Conservation (phyloP, 2,888 invertebrate species). For the Conus canariensis region DNA sequence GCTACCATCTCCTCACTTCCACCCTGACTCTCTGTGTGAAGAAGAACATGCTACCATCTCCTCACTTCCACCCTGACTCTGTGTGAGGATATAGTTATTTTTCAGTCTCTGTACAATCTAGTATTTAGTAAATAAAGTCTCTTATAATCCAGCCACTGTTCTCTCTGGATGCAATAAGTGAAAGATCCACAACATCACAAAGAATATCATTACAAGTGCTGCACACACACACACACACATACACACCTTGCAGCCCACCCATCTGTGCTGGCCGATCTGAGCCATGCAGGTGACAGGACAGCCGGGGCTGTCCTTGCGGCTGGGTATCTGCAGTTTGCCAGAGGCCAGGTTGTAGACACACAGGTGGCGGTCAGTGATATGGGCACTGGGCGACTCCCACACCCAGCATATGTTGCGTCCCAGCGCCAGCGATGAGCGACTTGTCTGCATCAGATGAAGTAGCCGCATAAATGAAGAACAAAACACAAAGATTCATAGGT, state of each 20-base stretch:
- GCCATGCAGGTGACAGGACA: conserved; percentile 63
- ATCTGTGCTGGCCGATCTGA: conserved; percentile 60
- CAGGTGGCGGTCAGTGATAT: conserved; percentile 50
- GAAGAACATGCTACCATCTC: too few relatives aligned
- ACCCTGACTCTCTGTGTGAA: too few relatives aligned
- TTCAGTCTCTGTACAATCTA: too few relatives aligned
- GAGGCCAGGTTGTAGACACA: conserved; percentile 63
- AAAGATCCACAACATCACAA: too few relatives aligned
- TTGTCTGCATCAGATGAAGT: neutral
- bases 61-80: too few relatives aligned
- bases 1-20: too few relatives aligned
- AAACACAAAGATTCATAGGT: neutral
- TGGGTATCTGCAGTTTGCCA: conserved; percentile 54
- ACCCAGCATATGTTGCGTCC: conserved; percentile 59
- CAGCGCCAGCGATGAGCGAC: conserved; percentile 36
- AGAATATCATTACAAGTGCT: too few relatives aligned
- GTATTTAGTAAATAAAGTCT: too few relatives aligned
- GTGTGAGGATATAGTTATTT: too few relatives aligned
- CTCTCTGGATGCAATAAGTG: too few relatives aligned
- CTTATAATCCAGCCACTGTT: too few relatives aligned
- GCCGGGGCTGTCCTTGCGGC: conserved; percentile 55
- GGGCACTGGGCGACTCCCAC: conserved; percentile 60
- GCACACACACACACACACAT: too few relatives aligned
- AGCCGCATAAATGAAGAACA: neutral
- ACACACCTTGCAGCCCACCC: conserved; percentile 56